Base-by-base conservation (phyloP, 2,888 invertebrate genomes). In the Bibio marci region DNA sequence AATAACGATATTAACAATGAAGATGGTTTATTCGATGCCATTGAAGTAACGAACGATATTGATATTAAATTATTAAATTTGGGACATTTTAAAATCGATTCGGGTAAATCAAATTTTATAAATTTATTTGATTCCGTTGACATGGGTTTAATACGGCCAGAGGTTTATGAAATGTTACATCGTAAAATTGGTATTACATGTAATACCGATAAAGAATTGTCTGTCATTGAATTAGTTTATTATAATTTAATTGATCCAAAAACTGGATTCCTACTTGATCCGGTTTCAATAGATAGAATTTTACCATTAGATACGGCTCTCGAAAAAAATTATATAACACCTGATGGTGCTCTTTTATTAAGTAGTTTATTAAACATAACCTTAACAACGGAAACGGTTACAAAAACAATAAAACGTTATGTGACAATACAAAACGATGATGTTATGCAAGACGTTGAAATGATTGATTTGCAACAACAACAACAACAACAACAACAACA, bases 331-430 rank as follows among this genome's bases (percentile, higher is more conserved):
- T 69, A 87, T 50, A 81, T 92, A 27, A 80, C 86, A 11, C 77
- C 83, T 1, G 83, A 86, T 60, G 91, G 91, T 41, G 90, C 90
- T 35, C 77, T 86, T 41, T 68, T 86, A 53, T 67, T 86, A 43
- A 83, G 80, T 60, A 86, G 85, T 50, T 65, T 92, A 39, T 63
- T 91, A 39, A 86, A 86, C 55, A 83, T 94, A 38, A 83, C 86
- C 10, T 73, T 91, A 30, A 88, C 88, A 3, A 78, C 85, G 14
- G 82, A 86, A 56, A 85, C 86, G 7, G 80, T 87, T 25, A 86
- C 85, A 5, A 82, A 81, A 57, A 77, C 86, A 36, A 77, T 88
- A 27, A 80, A 80, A 56, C 69, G 81, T 17, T 80, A 85, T 53
- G 81, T 85, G 3, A 82, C 82, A 1, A 75, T 83, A 17, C 75